A percentile compares a stretch with the other conserved stretches of the same genome.
These are phyloP conservation scores for Pantherophis vulpinus DNA, from an alignment of 2,797 vertebrate species.

Conservation along the genomic window DNA sequence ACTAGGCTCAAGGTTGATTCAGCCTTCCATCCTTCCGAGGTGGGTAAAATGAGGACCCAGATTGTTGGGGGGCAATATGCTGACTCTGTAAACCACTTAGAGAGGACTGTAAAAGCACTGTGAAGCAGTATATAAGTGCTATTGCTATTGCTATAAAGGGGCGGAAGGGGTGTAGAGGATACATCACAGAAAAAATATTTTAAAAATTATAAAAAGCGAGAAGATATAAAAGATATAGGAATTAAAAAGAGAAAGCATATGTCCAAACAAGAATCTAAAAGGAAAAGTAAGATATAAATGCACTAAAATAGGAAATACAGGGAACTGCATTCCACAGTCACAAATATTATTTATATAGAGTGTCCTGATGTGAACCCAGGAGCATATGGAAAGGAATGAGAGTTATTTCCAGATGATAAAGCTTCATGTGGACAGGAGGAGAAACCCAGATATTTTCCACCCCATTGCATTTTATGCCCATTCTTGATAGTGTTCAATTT, in stretches of 20 bases:
- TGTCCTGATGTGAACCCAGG: not conserved
- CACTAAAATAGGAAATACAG: not conserved
- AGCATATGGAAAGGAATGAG: not conserved
- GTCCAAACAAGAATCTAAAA: not conserved
- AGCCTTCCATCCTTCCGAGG: too few species aligned
- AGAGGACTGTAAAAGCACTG: too few species aligned
- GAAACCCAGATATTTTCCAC: not conserved
- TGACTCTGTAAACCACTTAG: too few species aligned
- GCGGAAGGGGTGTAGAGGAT: not conserved
- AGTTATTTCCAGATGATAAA: not conserved
- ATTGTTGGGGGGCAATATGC: too few species aligned
- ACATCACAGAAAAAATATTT: not conserved
- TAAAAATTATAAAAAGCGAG: not conserved
- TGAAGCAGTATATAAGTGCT: too few species aligned
- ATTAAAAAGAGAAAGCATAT: not conserved
- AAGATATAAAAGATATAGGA: not conserved
- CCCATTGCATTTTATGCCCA: not conserved
- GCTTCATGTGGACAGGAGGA: not conserved
- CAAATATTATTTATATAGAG: not conserved
- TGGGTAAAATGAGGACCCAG: too few species aligned
- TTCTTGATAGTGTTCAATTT: not conserved
- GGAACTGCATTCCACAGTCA: not conserved
- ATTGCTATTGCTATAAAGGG: too few species aligned
- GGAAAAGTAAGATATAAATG: not conserved
- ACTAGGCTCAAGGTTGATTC: too few species aligned